Evolutionary conservation across 2,113 vertebrate species (phyloP).

Genomic region (Cromileptes altivelis): DNA sequence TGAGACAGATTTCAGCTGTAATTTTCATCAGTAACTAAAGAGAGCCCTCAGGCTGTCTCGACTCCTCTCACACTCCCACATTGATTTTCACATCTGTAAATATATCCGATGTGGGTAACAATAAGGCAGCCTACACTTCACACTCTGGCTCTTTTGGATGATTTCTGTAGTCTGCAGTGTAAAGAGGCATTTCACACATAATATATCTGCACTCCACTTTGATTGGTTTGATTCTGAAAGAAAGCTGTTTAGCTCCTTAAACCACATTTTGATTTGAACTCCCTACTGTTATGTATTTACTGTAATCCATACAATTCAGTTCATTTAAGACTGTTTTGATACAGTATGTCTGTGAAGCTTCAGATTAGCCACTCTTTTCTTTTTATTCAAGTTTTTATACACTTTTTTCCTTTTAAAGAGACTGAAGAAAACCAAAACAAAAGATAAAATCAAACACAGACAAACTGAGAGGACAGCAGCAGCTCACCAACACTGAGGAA

Average conservation of each 20-base stretch:
- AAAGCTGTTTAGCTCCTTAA: not conserved
- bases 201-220: not conserved
- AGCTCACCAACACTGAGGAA: not conserved
- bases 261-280: not conserved
- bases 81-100: slow-evolving; percentile 23
- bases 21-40: slow-evolving; percentile 27
- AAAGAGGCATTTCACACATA: not conserved
- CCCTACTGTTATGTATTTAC: not conserved
- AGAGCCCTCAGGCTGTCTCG: slow-evolving; percentile 29
- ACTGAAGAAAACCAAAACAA: not conserved
- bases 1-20: slow-evolving; percentile 11
- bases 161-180: not conserved
- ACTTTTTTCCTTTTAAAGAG: not conserved
- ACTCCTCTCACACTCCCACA: not conserved
- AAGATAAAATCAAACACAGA: not conserved
- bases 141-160: not conserved
- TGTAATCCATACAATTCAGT: not conserved
- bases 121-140: slow-evolving; percentile 22
- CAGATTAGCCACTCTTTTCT: not conserved
- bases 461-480: not conserved
- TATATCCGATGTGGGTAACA: slow-evolving; percentile 5
- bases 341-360: not conserved
- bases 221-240: not conserved
- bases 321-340: not conserved
- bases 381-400: not conserved